Percentiles rank a stretch among this genome's conserved stretches.
Conservation (phyloP, 1,140 invertebrate genomes). For the Globodera ellingtonae region DNA sequence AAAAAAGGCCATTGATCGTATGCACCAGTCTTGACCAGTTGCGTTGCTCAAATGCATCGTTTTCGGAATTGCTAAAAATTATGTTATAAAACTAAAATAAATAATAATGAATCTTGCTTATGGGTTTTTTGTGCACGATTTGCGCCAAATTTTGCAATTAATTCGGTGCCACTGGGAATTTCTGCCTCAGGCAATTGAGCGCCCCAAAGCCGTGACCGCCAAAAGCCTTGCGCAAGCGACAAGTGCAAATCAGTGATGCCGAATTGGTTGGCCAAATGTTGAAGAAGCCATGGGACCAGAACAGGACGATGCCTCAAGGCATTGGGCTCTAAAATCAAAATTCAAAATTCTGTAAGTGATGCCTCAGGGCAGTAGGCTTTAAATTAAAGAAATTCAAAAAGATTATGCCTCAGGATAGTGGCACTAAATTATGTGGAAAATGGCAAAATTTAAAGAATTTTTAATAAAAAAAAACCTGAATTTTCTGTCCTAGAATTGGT, state of each 20-base stretch:
- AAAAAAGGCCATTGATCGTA: slow-evolving; percentile 35
- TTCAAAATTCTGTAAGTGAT: not conserved
- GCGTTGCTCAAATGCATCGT: not conserved
- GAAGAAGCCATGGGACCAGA: slow-evolving; percentile 8
- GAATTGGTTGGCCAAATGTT: slow-evolving; percentile 8
- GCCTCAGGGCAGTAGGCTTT: not conserved
- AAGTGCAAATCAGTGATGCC: slow-evolving; percentile 8
- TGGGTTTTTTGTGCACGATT: not conserved
- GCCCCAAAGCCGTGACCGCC: slow-evolving; percentile 14
- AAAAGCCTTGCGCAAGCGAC: slow-evolving; percentile 18
- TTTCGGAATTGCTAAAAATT: slow-evolving; percentile 1
- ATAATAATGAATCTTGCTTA: not conserved
- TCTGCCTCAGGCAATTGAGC: not conserved
- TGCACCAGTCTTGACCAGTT: slow-evolving; percentile 25
- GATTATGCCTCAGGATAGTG: too few relatives aligned
- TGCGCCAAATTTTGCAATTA: slow-evolving; percentile 18
- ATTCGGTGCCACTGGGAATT: slow-evolving; percentile 14
- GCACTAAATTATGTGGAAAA: too few relatives aligned
- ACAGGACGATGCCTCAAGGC: not conserved
- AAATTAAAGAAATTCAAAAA: too few relatives aligned
- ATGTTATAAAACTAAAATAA: not conserved
- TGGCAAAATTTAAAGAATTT: too few relatives aligned
- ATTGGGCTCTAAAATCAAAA: not conserved
- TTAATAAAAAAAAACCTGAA: not conserved
- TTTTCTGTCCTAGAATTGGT: not conserved